These are phyloP conservation scores for Stegostoma tigrinum DNA, from an alignment of 2,113 vertebrate species.

Conservation along the genomic window DNA sequence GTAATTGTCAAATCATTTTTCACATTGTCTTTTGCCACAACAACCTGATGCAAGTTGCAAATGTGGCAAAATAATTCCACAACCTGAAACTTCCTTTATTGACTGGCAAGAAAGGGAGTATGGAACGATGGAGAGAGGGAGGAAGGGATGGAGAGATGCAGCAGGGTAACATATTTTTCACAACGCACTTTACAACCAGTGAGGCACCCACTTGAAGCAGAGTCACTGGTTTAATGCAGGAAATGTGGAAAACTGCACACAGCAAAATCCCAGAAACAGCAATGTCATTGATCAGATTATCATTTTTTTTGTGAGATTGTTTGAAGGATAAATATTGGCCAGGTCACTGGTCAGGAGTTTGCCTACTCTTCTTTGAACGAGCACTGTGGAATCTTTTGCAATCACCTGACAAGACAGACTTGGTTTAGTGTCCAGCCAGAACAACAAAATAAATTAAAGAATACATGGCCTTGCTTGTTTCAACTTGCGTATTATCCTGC, in stretches of 20 bases:
- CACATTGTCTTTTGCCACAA: background rate
- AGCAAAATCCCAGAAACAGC: background rate
- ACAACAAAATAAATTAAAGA: background rate
- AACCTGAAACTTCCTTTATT: background rate
- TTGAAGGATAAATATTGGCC: background rate
- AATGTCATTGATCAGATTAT: background rate
- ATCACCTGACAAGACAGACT: background rate
- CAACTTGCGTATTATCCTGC: background rate
- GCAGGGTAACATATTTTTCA: background rate
- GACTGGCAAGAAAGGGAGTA: background rate
- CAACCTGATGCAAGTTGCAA: background rate
- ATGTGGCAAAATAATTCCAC: background rate
- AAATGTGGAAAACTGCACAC: background rate
- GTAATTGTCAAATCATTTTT: background rate
- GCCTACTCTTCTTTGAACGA: background rate
- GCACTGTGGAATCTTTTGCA: background rate
- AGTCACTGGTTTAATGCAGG: background rate
- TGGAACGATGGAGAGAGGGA: too few relatives aligned
- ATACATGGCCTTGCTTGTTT: background rate
- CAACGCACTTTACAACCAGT: background rate
- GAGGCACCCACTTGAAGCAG: background rate
- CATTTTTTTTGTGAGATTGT: background rate
- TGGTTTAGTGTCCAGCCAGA: background rate
- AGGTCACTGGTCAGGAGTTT: background rate
- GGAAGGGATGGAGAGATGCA: too few relatives aligned